These are phyloP conservation scores for Morelia viridis DNA, from an alignment of 2,797 vertebrate genomes.

Conservation along the genomic window DNA sequence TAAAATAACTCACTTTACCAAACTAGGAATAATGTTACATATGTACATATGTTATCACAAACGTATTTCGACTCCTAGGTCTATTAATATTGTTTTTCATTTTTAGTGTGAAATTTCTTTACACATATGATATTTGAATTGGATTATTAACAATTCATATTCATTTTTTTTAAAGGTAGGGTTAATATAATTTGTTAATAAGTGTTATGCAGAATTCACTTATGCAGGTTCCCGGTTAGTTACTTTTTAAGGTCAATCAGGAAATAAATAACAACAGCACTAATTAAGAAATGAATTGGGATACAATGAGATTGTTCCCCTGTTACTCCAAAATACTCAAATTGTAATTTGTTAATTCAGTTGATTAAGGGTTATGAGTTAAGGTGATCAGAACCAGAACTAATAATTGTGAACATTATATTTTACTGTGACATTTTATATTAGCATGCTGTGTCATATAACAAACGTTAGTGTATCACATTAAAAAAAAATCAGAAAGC, in stretches of 20 bases:
- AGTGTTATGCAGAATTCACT: background rate
- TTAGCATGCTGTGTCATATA: background rate
- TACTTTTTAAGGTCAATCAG: background rate
- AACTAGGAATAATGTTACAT: constrained; percentile 9
- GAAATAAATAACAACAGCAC: constrained; percentile 7
- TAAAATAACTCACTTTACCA: constrained; percentile 49
- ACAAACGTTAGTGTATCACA: background rate
- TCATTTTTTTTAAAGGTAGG: background rate
- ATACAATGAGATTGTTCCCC: background rate
- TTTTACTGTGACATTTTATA: background rate
- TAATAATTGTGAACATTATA: background rate
- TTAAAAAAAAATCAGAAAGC: background rate
- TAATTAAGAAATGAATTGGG: constrained; percentile 1
- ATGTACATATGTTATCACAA: background rate
- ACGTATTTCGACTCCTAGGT: constrained; percentile 15
- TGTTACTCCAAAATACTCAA: background rate
- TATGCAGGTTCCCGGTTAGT: background rate
- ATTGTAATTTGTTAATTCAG: background rate
- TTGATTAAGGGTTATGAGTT: background rate
- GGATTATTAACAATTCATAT: constrained; percentile 21
- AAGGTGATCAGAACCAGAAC: background rate
- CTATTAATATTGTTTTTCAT: constrained; percentile 19
- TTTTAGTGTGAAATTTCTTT: constrained; percentile 16
- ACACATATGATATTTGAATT: constrained; percentile 1
- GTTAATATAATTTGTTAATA: background rate